Percentiles rank a stretch among this genome's conserved stretches.
Conservation (phyloP, 2,113 vertebrate genomes). For the Pseudorhombus dupliciocellatus region DNA sequence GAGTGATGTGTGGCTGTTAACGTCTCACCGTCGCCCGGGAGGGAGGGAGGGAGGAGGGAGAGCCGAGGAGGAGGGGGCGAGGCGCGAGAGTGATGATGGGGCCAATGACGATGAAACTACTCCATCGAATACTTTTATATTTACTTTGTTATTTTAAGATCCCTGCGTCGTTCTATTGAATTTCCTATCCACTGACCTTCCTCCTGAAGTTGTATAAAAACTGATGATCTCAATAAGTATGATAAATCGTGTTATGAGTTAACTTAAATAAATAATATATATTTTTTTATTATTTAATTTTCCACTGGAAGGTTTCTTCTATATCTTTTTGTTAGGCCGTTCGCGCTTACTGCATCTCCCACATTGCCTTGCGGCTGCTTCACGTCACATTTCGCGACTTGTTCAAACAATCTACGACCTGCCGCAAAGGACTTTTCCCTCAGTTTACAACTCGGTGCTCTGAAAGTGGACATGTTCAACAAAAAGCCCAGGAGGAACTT, state of each 20-base stretch:
- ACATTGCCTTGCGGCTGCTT: constrained; percentile 33
- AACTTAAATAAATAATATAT: neutral
- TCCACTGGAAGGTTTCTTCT: too few relatives aligned
- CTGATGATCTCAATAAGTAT: neutral
- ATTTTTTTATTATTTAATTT: too few relatives aligned
- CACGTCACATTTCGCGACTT: constrained; percentile 43
- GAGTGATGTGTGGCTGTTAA: constrained; percentile 47
- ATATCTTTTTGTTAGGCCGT: neutral
- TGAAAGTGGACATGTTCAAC: constrained; percentile 71
- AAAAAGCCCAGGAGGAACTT: constrained; percentile 76
- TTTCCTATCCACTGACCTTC: neutral
- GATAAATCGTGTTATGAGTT: neutral
- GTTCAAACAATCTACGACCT: constrained; percentile 18
- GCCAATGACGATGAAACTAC: neutral
- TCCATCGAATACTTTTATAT: too few relatives aligned
- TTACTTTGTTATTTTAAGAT: too few relatives aligned
- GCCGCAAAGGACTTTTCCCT: constrained; percentile 7
- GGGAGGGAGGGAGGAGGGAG: constrained; percentile 58
- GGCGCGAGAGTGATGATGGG: constrained; percentile 18
- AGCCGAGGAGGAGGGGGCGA: constrained; percentile 20
- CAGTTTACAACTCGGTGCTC: neutral
- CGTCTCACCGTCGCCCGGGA: constrained; percentile 31
- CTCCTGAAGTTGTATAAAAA: neutral
- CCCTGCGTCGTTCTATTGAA: too few relatives aligned
- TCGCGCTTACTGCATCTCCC: constrained; percentile 36